phyloP scores from a whole-genome alignment of 1,140 invertebrate genomes.

The Drosophila mauritiana region DNA sequence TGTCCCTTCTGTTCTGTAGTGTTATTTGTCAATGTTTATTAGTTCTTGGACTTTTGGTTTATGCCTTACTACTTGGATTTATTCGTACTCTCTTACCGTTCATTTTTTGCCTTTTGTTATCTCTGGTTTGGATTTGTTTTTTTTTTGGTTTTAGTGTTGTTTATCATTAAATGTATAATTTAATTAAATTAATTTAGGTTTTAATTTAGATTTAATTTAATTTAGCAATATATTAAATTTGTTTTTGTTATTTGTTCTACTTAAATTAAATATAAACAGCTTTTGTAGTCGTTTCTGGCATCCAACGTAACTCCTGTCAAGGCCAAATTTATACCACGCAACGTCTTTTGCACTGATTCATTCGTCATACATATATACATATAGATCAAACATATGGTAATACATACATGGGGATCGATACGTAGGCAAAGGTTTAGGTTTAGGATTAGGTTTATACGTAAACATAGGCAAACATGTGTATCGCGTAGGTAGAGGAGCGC shows the following conservation, averaged over 20 bases:
- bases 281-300: constrained; percentile 85
- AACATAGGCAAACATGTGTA: constrained; percentile 43
- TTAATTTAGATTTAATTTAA: constrained; percentile 58
- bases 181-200: constrained; percentile 54
- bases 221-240: constrained; percentile 75
- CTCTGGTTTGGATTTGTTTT: constrained; percentile 32
- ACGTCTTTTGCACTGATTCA: constrained; percentile 80
- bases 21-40: constrained; percentile 31
- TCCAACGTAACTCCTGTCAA: constrained; percentile 84
- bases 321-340: constrained; percentile 84
- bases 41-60: constrained; percentile 10
- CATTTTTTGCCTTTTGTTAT: constrained; percentile 24
- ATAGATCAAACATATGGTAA: constrained; percentile 28
- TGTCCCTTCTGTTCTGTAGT: constrained; percentile 23
- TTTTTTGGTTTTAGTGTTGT: constrained; percentile 47
- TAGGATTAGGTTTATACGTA: constrained; percentile 41
- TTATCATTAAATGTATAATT: constrained; percentile 54
- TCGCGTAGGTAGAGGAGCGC: constrained; percentile 66
- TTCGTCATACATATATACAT: constrained; percentile 13
- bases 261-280: constrained; percentile 84
- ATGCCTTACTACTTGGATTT: constrained; percentile 27
- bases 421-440: constrained; percentile 20
- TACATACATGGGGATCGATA: constrained; percentile 18
- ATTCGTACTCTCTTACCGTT: constrained; percentile 17
- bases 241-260: constrained; percentile 84